Base-by-base conservation (phyloP, 2,797 vertebrate genomes). In the Psittacula derbiana region DNA sequence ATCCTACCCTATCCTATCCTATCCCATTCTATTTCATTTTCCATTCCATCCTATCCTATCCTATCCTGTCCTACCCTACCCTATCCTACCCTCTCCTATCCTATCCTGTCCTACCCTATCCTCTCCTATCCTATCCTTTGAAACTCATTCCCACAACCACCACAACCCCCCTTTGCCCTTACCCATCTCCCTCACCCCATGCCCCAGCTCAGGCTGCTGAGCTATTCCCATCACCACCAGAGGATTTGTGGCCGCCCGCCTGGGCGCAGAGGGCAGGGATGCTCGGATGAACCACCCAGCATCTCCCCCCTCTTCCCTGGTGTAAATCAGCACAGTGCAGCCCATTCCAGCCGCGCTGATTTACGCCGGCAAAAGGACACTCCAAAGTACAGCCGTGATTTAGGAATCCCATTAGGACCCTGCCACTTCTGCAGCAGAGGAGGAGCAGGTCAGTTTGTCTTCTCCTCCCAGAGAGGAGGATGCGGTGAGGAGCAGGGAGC, bases 331-430 rank as follows among this genome's bases (percentile, higher is more conserved):
- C 73, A 4, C 50, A 40, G 57, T 8, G 4, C 78, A 0, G 10
- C 13, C 2, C 3, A 53, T 81, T 81, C 58, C 91, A 90, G 61
- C 40, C 1, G 0, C 15, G 78, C 76, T 95, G 92, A 97, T 95
- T 93, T 92, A 95, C 6, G 0, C 52, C 17, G 0, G 67, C 52
- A 74, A 55, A 65, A 88, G 28, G 83, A 87, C 0, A 4, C 49
- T 88, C 73, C 2, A 0, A 74, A 89, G 86, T 20, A 46, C 11
- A 3, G 92, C 67, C 0, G 0, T 95, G 96, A 95, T 92, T 97
- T 95, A 95, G 84, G 61, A 70, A 62, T 90, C 88, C 94, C 95
- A 85, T 84, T 60, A 96, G 92, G 92, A 50, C 86, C 50, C 23
- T 33, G 71, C 57, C 90, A 91, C 72, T 93, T 58, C 66, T 82